Evolutionary conservation across 1,140 invertebrate species (phyloP).

Genomic region (Calliphora vicina): DNA sequence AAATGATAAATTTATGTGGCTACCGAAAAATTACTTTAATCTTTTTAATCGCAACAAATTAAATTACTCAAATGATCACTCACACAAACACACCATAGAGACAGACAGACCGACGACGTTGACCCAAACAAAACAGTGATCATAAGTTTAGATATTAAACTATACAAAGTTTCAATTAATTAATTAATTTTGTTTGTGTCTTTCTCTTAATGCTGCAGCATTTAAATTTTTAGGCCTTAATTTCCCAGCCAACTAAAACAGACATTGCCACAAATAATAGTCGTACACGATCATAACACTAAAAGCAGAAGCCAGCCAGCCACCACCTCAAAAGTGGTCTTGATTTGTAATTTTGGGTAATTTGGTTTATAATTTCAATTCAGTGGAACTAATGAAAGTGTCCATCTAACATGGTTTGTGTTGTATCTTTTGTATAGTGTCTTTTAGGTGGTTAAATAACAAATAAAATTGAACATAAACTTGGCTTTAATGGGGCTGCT

Average conservation of each 20-base stretch:
- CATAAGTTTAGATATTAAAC: not conserved
- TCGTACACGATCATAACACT: too few relatives aligned
- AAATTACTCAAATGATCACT: not conserved
- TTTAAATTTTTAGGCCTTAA: too few relatives aligned
- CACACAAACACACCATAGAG: not conserved
- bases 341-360: not conserved
- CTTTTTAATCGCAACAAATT: constrained; percentile 24
- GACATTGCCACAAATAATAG: too few relatives aligned
- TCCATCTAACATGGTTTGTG: constrained; percentile 12
- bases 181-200: not conserved
- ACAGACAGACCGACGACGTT: not conserved
- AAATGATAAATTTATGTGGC: constrained; percentile 25
- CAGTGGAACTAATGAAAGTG: constrained; percentile 30
- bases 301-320: too few relatives aligned
- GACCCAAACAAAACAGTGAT: not conserved
- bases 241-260: too few relatives aligned
- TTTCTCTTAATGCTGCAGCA: not conserved
- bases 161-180: not conserved
- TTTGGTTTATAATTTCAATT: not conserved
- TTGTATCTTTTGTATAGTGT: not conserved
- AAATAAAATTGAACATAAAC: constrained; percentile 6
- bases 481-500: constrained; percentile 4
- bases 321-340: too few relatives aligned
- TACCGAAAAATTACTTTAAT: constrained; percentile 24
- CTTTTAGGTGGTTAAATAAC: not conserved